Evolutionary conservation across 2,797 vertebrate species (phyloP), one percentile per base, ranked within the genome.

Genomic region (Leptoclinus maculatus): DNA sequence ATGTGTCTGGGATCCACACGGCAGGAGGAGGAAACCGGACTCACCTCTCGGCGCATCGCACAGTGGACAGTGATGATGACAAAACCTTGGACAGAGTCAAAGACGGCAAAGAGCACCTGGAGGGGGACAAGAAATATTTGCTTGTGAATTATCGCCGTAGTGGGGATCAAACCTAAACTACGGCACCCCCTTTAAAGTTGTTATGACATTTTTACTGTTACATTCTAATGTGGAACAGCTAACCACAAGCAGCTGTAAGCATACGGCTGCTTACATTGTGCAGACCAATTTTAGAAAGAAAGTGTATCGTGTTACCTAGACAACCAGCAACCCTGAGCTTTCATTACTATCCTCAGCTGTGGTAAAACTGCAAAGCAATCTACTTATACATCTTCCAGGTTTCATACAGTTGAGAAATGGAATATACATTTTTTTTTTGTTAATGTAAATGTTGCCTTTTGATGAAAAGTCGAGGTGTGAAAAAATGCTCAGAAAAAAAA

Each of bases 51-150:
- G 81, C 98, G 97, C 94, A 99, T 96, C 69, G 98, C 98, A 77
- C 98, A 98, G 89, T 99, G 98, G 27, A 99, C 97, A 0, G 97
- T 98, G 81, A 99, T 98, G 96, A 99, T 98, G 93, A 99, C 98
- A 51, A 98, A 98, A 81, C 98, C 98, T 89, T 99, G 98, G 11
- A 98, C 96, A 0, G 98, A 99, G 95, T 99, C 98, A 87, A 99
- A 99, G 91, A 99, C 97, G 0, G 98, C 98, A n/a, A 99, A 99
- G 71, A 99, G 95, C 83, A 96, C 93, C 96, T 99, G 96, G 86
- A 95, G 95, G 89, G 27, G 96, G 93, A 84, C 7, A 34, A 66
- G 65, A 25, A 1, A 79, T 1, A 27, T 25, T 13, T 27, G 10
- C 0, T 21, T 51, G 23, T 83, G 53, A 73, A 36, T 19, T 23